Evolutionary conservation across 2,888 invertebrate species (phyloP).

Genomic region (Ophion ventricosus): DNA sequence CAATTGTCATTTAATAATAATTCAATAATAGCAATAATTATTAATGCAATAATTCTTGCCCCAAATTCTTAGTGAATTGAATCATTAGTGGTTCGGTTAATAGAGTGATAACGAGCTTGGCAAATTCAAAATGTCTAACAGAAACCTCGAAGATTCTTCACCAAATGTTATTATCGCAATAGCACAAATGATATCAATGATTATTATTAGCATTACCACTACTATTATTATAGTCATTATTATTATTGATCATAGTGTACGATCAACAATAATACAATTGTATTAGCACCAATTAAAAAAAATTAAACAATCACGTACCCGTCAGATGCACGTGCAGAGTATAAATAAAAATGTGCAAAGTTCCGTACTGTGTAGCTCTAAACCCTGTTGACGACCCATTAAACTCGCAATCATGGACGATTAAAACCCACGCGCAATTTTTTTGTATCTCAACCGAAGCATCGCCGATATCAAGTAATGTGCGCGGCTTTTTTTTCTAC

Average conservation of each 20-base stretch:
- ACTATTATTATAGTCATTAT: not conserved
- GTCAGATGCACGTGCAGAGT: not conserved
- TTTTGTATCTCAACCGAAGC: not conserved
- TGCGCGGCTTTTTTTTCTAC: constrained; percentile 24
- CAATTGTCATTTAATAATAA: not conserved
- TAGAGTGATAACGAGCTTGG: no score
- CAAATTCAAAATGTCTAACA: no score
- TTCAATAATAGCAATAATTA: no score
- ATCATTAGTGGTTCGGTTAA: no score
- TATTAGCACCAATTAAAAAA: not conserved
- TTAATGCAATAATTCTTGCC: no score
- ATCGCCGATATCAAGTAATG: constrained; percentile 1
- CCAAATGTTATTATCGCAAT: not conserved
- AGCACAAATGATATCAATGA: not conserved
- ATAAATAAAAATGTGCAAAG: not conserved
- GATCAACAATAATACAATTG: not conserved
- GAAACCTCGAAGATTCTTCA: no score
- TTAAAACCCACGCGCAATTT: constrained; percentile 25
- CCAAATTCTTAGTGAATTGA: no score
- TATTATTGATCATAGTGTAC: no score
- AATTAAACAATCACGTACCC: not conserved
- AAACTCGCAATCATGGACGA: not conserved
- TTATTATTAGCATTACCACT: not conserved
- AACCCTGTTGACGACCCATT: not conserved
- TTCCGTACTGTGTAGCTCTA: not conserved